Evolutionary conservation across 2,113 vertebrate species (phyloP), one percentile per base, ranked within the genome.

Genomic region (Anoura caudifer): DNA sequence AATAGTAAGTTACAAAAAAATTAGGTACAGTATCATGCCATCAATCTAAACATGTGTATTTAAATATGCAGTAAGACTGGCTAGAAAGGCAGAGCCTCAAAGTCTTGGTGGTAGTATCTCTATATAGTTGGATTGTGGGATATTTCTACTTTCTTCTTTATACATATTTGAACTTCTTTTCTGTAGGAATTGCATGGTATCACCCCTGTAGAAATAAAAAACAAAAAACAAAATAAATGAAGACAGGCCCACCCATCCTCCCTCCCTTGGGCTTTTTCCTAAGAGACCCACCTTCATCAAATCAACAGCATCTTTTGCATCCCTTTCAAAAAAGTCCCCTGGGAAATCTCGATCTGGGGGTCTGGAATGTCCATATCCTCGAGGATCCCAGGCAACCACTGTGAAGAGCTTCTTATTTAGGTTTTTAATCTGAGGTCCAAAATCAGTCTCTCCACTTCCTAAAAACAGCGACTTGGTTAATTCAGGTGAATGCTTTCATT

Each of bases 361-460:
- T n/a, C 99, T 99, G 43, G 99, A 99, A 10, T 87, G 95, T 79
- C 99, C 99, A 2, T 99, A 99, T 24, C 99, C 99, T 0, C 99
- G 98, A 50, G 99, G 99, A 89, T 99, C 99, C 99, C 98, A 99
- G 33, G 99, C 99, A 45, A 99, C 98, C 20, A 99, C 59, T 0
- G 99, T 99, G 97, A 99, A 99, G 33, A 91, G 96, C 5, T 99
- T 96, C 95, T 99, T 99, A 95, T 98, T 99, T 91, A 99, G 97
- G 76, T 97, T 98, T 91, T 99, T 98, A 13, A 99, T 98, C 96
- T 99, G 99, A 0, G 99, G 99, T 72, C 97, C 98, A 97, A 99
- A 99, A 97, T 99, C 99, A 0, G 99, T 99, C 84, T 98, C 97
- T 61, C 99, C 97, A 69, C 99, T 98, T 59, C 99, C 99, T 99